Evolutionary conservation across 1,140 invertebrate genomes (phyloP).

Genomic region (Diploscapter pachys): DNA sequence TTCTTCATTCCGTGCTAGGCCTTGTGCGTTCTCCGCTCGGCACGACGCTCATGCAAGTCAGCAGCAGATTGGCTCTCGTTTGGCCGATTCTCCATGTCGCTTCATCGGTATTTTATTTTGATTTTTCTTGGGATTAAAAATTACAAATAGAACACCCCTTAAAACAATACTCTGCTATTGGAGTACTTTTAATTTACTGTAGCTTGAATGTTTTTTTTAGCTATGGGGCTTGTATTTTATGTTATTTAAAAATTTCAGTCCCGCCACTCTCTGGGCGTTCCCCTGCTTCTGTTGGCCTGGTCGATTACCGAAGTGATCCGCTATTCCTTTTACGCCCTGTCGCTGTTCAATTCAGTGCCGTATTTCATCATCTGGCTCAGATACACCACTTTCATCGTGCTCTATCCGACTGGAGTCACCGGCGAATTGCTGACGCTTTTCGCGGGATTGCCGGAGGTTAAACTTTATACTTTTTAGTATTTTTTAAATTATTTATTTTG

Average conservation of each 20-base stretch:
- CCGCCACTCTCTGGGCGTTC: constrained; percentile 61
- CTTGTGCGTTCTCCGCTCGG: constrained; percentile 78
- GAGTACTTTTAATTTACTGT: too few relatives aligned
- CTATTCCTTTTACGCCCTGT: constrained; percentile 83
- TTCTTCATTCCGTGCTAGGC: constrained; percentile 75
- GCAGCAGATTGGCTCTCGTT: constrained; percentile 81
- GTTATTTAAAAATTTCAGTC: constrained; percentile 61
- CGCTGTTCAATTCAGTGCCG: constrained; percentile 73
- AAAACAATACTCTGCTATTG: too few relatives aligned
- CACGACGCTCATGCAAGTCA: constrained; percentile 80
- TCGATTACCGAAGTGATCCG: constrained; percentile 87
- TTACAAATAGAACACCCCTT: too few relatives aligned
- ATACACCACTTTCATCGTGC: constrained; percentile 83
- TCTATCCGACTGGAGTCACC: constrained; percentile 89
- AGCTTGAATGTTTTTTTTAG: too few relatives aligned
- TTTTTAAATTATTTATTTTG: too few relatives aligned
- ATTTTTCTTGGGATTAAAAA: too few relatives aligned
- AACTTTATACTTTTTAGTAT: neutral
- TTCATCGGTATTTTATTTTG: too few relatives aligned
- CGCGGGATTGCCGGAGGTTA: constrained; percentile 70
- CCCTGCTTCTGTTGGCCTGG: constrained; percentile 81
- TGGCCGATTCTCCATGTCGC: constrained; percentile 71
- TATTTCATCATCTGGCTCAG: constrained; percentile 69
- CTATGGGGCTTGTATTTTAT: neutral
- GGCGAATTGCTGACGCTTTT: constrained; percentile 85